phyloP scores from a whole-genome alignment of 2,113 vertebrate genomes.

The Orcinus orca region DNA sequence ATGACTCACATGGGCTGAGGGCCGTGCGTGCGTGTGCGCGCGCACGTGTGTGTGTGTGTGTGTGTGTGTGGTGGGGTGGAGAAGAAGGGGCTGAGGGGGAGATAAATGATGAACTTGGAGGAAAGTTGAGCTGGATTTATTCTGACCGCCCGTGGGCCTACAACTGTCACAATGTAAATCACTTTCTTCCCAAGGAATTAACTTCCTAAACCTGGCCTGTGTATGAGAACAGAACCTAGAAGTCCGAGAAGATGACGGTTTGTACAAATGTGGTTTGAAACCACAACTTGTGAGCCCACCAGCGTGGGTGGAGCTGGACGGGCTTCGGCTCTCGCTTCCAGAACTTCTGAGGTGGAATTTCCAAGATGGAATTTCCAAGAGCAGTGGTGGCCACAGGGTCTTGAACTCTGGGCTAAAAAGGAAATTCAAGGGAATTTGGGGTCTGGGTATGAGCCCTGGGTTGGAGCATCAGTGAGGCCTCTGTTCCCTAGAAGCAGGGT shows the following conservation, averaged over 20 bases:
- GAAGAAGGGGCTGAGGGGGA: background rate
- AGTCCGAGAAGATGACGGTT: background rate
- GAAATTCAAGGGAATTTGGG: slow-evolving; percentile 11
- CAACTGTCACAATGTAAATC: background rate
- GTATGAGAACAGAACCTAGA: slow-evolving; percentile 35
- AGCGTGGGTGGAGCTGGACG: background rate
- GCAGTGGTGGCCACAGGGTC: background rate
- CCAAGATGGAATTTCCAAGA: background rate
- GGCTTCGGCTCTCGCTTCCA: background rate
- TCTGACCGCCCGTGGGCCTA: background rate
- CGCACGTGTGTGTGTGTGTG: background rate
- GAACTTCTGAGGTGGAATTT: background rate
- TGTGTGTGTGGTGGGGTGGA: background rate
- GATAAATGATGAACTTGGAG: slow-evolving; percentile 14
- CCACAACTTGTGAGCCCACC: background rate
- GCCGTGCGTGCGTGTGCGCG: background rate
- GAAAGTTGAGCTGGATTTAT: slow-evolving; percentile 25
- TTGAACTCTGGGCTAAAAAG: background rate
- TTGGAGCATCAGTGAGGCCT: background rate
- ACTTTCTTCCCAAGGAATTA: slow-evolving; percentile 41
- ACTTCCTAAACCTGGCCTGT: slow-evolving; percentile 21
- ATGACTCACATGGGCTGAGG: background rate
- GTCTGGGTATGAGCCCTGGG: background rate
- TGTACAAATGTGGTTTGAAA: slow-evolving; percentile 50
- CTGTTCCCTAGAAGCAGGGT: background rate